Evolutionary conservation across 2,888 invertebrate genomes (phyloP).

Genomic region (Polietes domitor): DNA sequence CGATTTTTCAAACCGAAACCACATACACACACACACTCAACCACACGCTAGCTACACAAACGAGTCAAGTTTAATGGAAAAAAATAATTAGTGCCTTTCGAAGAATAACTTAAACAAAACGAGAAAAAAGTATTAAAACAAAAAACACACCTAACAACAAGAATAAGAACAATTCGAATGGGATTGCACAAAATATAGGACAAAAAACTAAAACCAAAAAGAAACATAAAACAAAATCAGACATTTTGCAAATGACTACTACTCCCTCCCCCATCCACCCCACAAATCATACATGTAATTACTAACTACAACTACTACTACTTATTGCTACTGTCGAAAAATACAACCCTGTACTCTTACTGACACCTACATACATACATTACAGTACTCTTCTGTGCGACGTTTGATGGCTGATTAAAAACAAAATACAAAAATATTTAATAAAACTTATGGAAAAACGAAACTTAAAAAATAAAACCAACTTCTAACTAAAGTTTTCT

Average conservation of each 20-base stretch:
- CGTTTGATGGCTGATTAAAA: constrained; percentile 5
- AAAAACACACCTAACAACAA: neutral
- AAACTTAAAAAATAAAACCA: neutral
- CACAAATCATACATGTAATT: no score
- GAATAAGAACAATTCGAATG: constrained; percentile 43
- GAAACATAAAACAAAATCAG: neutral
- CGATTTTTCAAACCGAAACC: no score
- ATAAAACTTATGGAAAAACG: neutral
- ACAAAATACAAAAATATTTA: neutral
- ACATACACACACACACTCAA: no score
- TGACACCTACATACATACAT: neutral
- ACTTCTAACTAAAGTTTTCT: neutral
- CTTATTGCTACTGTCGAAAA: neutral
- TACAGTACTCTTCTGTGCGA: constrained; percentile 42
- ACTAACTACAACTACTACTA: neutral
- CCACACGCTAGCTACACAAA: neutral
- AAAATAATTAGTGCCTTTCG: constrained; percentile 65
- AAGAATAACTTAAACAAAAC: constrained; percentile 56
- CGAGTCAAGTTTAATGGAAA: constrained; percentile 1
- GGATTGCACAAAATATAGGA: constrained; percentile 50
- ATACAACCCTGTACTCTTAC: neutral
- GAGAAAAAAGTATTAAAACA: constrained; percentile 37
- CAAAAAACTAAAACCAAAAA: no score
- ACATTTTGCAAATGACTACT: no score
- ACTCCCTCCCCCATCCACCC: no score